Base-by-base conservation (phyloP, 2,113 vertebrate species). In the Etheostoma spectabile region DNA sequence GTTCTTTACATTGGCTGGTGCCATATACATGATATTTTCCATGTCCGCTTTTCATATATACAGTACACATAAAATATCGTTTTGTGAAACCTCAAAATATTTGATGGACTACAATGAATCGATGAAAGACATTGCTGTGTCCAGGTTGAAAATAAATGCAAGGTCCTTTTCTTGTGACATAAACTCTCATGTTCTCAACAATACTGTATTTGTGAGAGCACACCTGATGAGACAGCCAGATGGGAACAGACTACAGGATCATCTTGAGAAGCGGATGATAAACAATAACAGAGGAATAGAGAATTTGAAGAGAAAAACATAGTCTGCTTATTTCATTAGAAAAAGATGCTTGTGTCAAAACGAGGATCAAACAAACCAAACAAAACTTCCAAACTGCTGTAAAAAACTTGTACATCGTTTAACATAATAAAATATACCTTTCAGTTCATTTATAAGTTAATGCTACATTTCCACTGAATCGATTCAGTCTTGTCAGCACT, bases 341-440 rank as follows among this genome's bases (percentile, higher is more conserved):
- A 80, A 81, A 82, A 67, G 19, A 66, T 61, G 68, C 72, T 79
- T 76, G 61, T 66, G 67, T 74, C 63, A 83, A 42, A 87, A 82
- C 15, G 75, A 84, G 53, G 51, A 84, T n/a, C 74, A 66, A 70
- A 70, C 38, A 71, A 81, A 70, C 49, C 55, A 79, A 89, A 82
- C 48, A 48, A 80, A 88, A 74, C 30, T 49, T 79, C 74, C 24
- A 83, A 82, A 85, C 38, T 79, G 76, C 77, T 82, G 78, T 88
- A 93, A 86, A 92, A 92, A 92, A 89, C 35, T 74, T 64, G 82
- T 70, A 80, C 52, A 57, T 73, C 24, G 30, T 60, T 90, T 81
- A 84, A 93, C 84, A 92, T 92, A 91, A 93, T 91, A 95, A 96
- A 95, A 95, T 94, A 95, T 87, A 94, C 89, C 62, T 88, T 86